These are phyloP conservation scores for Phoxinus dragarum DNA, from an alignment of 2,797 vertebrate genomes.

Conservation along the genomic window DNA sequence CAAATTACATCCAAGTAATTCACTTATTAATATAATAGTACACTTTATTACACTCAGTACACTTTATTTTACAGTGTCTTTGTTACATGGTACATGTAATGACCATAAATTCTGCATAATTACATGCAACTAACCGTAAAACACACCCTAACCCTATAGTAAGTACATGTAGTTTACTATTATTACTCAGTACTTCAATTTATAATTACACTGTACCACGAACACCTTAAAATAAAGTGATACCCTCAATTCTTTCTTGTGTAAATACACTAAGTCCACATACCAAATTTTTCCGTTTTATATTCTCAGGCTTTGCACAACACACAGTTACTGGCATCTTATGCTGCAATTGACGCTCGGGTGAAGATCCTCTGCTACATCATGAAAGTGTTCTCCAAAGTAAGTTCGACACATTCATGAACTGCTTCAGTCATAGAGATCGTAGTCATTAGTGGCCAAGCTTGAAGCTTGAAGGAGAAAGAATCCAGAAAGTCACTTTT, in stretches of 20 bases:
- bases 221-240: no score
- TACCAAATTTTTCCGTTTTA: neutral
- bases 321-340: slow-evolving; percentile 88
- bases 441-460: neutral
- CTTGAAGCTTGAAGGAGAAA: neutral
- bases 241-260: neutral
- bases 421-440: neutral
- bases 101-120: neutral
- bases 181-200: neutral
- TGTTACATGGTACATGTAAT: no score
- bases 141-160: neutral
- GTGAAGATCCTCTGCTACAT: slow-evolving; percentile 95
- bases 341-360: slow-evolving; percentile 89
- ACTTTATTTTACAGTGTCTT: no score
- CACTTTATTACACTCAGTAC: no score
- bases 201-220: no score
- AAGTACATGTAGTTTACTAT: neutral
- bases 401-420: slow-evolving; percentile 57
- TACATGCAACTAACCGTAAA: neutral
- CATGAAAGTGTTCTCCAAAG: slow-evolving; percentile 98
- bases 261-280: neutral
- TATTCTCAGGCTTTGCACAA: slow-evolving; percentile 89
- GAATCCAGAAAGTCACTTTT: neutral
- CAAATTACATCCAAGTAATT: neutral
- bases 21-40: no score